These are phyloP conservation scores for Streptopelia turtur DNA, from an alignment of 2,797 vertebrate species.

Conservation along the genomic window DNA sequence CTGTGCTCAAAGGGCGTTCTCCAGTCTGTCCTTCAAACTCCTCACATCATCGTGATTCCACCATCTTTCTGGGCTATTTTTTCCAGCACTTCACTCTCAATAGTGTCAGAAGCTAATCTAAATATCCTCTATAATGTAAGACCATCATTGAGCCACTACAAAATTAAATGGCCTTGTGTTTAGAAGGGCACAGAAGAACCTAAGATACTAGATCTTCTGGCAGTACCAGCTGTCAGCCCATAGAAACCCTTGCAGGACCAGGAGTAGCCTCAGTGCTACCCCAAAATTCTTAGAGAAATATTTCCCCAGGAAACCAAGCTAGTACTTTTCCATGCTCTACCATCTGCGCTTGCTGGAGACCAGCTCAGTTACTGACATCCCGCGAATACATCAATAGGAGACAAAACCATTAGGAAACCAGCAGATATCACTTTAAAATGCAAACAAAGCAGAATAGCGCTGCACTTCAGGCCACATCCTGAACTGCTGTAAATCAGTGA, in stretches of 20 bases:
- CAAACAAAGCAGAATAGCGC: conserved; percentile 39
- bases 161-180: conserved; percentile 54
- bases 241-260: conserved; percentile 39
- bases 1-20: not conserved
- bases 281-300: conserved; percentile 8
- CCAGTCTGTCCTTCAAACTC: not conserved
- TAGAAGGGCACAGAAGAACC: conserved; percentile 53
- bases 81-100: not conserved
- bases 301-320: conserved; percentile 54
- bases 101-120: not conserved
- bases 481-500: conserved; percentile 21
- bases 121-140: not conserved
- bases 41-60: not conserved
- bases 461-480: not conserved
- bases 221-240: conserved; percentile 33
- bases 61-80: not conserved
- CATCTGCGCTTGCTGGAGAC: conserved; percentile 49
- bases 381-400: not conserved
- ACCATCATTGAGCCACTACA: not conserved
- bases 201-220: conserved; percentile 39
- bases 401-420: conserved; percentile 42
- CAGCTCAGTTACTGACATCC: not conserved
- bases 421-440: conserved; percentile 55
- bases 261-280: conserved; percentile 15
- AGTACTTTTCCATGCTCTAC: not conserved